A percentile compares a stretch with the other conserved stretches of the same genome.
Evolutionary conservation across 1,140 invertebrate species (phyloP).

Genomic region (Hestina assimilis): DNA sequence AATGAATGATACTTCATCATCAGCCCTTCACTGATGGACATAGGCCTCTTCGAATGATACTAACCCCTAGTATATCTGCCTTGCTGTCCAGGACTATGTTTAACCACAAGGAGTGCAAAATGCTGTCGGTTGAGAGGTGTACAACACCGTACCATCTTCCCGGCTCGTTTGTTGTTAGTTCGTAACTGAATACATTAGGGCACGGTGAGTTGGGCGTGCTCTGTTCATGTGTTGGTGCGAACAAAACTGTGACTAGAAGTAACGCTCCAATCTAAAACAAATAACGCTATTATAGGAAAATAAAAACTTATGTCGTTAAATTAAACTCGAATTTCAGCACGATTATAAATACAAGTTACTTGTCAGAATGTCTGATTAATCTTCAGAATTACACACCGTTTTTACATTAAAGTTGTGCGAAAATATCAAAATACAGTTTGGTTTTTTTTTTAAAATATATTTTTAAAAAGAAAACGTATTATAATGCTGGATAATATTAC

Average conservation of each 20-base stretch:
- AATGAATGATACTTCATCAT: too few species aligned
- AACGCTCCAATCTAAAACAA: conserved; percentile 39
- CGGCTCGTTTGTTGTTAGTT: conserved; percentile 51
- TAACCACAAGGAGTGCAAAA: conserved; percentile 67
- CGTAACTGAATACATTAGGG: conserved; percentile 70
- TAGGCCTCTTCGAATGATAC: too few species aligned
- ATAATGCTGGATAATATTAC: too few species aligned
- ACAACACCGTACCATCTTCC: conserved; percentile 69
- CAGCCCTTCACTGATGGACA: not conserved
- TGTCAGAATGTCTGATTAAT: too few species aligned
- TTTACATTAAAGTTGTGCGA: too few species aligned
- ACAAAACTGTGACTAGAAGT: conserved; percentile 34
- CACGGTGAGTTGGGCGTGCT: conserved; percentile 61
- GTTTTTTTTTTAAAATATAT: too few species aligned
- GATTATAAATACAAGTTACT: too few species aligned
- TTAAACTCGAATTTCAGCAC: too few species aligned
- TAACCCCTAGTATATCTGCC: conserved; percentile 70
- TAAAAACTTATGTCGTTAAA: too few species aligned
- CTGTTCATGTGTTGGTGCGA: conserved; percentile 34
- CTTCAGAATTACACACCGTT: too few species aligned
- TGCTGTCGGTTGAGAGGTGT: conserved; percentile 65
- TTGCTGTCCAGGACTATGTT: conserved; percentile 69
- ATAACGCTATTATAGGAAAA: not conserved
- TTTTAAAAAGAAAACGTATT: too few species aligned
- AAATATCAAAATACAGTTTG: too few species aligned